Conservation (phyloP, 2,888 invertebrate species). For the Carabus problematicus region DNA sequence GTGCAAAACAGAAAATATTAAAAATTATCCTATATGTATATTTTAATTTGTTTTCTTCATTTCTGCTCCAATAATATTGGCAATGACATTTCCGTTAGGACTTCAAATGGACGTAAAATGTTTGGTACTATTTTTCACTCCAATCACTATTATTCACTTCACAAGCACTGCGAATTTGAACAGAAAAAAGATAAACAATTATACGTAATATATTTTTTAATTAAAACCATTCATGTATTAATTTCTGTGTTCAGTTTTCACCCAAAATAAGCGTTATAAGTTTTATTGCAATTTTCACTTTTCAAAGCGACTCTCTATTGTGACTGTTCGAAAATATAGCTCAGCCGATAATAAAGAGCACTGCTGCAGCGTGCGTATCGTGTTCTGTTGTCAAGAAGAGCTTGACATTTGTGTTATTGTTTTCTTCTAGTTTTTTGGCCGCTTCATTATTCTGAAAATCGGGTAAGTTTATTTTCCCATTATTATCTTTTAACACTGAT, state of each 20-base stretch:
- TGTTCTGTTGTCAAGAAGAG: constrained; percentile 23
- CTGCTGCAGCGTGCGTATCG: neutral
- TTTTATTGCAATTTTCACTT: neutral
- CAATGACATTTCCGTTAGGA: neutral
- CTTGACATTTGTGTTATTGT: constrained; percentile 27
- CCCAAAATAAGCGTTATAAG: neutral
- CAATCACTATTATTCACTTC: no score
- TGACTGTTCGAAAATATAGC: no score
- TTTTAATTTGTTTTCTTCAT: constrained; percentile 2
- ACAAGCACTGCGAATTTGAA: no score
- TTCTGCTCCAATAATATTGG: neutral
- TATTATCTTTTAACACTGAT: no score
- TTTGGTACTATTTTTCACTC: no score
- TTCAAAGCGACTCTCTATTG: neutral
- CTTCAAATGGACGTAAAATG: no score
- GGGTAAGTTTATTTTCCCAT: no score
- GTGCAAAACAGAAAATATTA: constrained; percentile 29
- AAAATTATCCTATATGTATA: constrained; percentile 15
- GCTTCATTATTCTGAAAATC: no score
- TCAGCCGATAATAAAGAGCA: neutral
- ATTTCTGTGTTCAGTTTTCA: no score
- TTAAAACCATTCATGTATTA: no score
- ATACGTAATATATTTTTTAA: no score
- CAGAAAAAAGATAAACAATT: no score
- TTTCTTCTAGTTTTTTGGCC: neutral